These are phyloP conservation scores for Bursaphelenchus okinawaensis DNA, from an alignment of 2,888 invertebrate species.

Conservation along the genomic window DNA sequence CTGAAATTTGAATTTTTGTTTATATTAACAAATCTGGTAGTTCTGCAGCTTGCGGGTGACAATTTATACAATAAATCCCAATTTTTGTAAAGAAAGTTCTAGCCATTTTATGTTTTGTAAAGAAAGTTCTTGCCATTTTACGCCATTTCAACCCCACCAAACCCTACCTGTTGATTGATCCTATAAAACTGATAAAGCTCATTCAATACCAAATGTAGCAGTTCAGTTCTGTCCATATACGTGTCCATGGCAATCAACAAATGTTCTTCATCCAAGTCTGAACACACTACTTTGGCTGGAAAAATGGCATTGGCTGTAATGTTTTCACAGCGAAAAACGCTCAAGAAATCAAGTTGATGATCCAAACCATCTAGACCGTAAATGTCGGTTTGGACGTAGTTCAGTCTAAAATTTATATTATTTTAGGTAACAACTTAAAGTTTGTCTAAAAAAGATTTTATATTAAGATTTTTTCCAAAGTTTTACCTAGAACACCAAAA, in stretches of 20 bases:
- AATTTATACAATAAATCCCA: not conserved
- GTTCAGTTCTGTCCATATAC: constrained; percentile 77
- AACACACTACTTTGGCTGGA: constrained; percentile 15
- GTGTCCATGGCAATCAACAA: constrained; percentile 74
- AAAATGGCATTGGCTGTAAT: constrained; percentile 19
- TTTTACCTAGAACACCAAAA: no score
- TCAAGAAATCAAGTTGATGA: constrained; percentile 79
- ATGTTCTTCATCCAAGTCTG: constrained; percentile 62
- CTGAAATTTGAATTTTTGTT: constrained; percentile 14
- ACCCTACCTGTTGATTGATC: constrained; percentile 5
- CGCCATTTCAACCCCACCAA: no score
- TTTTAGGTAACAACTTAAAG: not conserved
- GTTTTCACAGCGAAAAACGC: constrained; percentile 82
- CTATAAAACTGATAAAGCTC: constrained; percentile 68
- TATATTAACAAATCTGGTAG: not conserved
- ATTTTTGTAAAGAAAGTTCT: no score
- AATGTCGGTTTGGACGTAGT: constrained; percentile 66
- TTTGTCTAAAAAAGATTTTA: not conserved
- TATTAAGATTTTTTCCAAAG: no score
- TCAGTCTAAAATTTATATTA: constrained; percentile 15
- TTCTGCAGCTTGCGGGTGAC: not conserved
- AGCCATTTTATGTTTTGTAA: no score
- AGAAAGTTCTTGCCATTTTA: no score
- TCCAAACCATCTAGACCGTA: constrained; percentile 75
- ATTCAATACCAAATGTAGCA: constrained; percentile 77